phyloP scores from a whole-genome alignment of 2,113 vertebrate genomes.

The Tachysurus vachellii region DNA sequence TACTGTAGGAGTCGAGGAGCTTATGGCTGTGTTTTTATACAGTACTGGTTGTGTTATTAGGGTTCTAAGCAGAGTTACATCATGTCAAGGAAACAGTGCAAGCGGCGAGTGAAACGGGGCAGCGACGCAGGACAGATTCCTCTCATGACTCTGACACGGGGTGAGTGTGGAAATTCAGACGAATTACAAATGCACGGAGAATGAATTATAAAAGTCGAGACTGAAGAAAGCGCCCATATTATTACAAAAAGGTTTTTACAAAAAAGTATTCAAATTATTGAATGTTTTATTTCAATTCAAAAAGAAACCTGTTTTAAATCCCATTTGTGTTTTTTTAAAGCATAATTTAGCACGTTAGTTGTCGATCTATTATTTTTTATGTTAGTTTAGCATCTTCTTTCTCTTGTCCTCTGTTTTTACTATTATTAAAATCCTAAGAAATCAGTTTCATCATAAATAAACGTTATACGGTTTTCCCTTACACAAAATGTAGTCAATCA shows the following conservation, averaged over 20 bases:
- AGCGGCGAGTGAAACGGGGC: neutral
- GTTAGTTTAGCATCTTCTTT: neutral
- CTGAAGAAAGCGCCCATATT: too few species aligned
- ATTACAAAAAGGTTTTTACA: too few species aligned
- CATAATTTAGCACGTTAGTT: neutral
- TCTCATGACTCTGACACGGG: neutral
- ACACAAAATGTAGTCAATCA: neutral
- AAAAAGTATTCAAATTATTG: neutral
- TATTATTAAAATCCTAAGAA: neutral
- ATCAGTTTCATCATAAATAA: neutral
- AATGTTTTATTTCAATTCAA: too few species aligned
- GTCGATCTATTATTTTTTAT: too few species aligned
- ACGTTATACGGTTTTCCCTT: neutral
- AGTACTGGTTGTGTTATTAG: neutral
- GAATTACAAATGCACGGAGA: neutral
- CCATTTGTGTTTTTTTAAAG: neutral
- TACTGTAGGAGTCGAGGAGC: neutral
- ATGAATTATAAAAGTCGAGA: neutral
- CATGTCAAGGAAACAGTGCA: neutral
- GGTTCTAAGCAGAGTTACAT: neutral
- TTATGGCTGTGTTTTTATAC: neutral
- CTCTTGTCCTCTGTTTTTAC: neutral
- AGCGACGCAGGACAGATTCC: neutral
- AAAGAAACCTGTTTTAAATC: too few species aligned
- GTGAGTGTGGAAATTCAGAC: neutral